These are phyloP conservation scores for Mythimna albipuncta DNA, from an alignment of 2,888 invertebrate genomes.

Conservation along the genomic window DNA sequence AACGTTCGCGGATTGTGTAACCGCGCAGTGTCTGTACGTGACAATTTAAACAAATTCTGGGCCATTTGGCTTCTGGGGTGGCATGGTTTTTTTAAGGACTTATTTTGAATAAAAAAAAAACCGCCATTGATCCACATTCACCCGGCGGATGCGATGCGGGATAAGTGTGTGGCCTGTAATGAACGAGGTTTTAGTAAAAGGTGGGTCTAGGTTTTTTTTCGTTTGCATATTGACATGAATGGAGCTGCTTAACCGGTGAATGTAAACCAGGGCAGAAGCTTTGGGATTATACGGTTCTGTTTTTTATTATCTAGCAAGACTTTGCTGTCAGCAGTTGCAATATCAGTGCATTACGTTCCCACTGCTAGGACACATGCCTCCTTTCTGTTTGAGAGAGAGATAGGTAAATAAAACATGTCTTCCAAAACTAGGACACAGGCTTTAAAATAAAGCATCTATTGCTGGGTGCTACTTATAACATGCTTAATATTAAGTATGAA, in stretches of 20 bases:
- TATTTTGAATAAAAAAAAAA: constrained; percentile 87
- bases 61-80: constrained; percentile 90
- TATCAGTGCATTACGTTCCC: not conserved
- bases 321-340: too few species aligned
- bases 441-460: too few species aligned
- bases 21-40: constrained; percentile 89
- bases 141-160: constrained; percentile 85
- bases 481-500: too few species aligned
- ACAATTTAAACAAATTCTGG: constrained; percentile 91
- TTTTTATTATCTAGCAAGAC: not conserved
- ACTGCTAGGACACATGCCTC: not conserved
- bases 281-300: not conserved
- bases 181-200: constrained; percentile 63
- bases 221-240: constrained; percentile 61
- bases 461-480: too few species aligned
- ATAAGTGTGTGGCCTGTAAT: constrained; percentile 85
- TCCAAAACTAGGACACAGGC: too few species aligned
- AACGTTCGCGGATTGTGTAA: constrained; percentile 83
- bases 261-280: constrained; percentile 1
- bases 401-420: too few species aligned
- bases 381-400: not conserved
- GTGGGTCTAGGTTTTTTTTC: constrained; percentile 59
- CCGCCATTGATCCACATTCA: constrained; percentile 79
- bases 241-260: constrained; percentile 23
- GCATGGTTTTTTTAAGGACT: constrained; percentile 84